Percentiles rank a stretch among this genome's conserved stretches.
phyloP scores from a whole-genome alignment of 2,113 vertebrate genomes.

The Sardina pilchardus region DNA sequence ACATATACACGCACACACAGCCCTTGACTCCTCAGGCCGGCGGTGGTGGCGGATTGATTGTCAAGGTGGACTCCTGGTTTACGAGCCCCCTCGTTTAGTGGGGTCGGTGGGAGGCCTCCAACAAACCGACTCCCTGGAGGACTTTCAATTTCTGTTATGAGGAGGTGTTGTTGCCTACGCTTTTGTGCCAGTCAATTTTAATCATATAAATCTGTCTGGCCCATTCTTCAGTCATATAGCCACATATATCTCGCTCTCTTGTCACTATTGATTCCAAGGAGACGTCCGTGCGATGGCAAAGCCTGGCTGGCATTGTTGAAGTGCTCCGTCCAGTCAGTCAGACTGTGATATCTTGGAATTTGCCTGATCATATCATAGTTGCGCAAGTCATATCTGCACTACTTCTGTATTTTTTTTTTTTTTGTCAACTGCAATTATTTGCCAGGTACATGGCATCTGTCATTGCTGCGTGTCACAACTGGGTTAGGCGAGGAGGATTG shows the following conservation, averaged over 20 bases:
- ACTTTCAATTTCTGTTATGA: constrained; percentile 60
- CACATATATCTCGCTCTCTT: constrained; percentile 34
- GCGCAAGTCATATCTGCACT: neutral
- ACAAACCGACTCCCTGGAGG: constrained; percentile 53
- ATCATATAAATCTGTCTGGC: constrained; percentile 64
- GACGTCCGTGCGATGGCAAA: constrained; percentile 22
- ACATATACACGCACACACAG: constrained; percentile 30
- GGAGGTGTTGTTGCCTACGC: constrained; percentile 53
- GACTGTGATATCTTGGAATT: constrained; percentile 17
- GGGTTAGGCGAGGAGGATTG: neutral
- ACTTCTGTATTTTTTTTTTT: neutral
- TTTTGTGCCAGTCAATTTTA: constrained; percentile 63
- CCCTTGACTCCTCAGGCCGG: neutral
- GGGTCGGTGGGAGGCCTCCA: constrained; percentile 43
- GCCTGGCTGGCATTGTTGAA: constrained; percentile 17
- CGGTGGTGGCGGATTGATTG: constrained; percentile 49
- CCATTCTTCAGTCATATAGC: constrained; percentile 45
- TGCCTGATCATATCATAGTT: neutral
- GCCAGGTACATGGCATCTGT: neutral
- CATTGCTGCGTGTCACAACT: neutral
- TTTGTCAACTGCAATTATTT: neutral
- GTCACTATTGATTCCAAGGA: constrained; percentile 36
- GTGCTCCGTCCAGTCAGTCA: neutral
- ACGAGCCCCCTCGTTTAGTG: constrained; percentile 55
- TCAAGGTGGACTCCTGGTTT: constrained; percentile 49